Evolutionary conservation across 2,888 invertebrate genomes (phyloP).

Genomic region (Limnephilus lunatus): DNA sequence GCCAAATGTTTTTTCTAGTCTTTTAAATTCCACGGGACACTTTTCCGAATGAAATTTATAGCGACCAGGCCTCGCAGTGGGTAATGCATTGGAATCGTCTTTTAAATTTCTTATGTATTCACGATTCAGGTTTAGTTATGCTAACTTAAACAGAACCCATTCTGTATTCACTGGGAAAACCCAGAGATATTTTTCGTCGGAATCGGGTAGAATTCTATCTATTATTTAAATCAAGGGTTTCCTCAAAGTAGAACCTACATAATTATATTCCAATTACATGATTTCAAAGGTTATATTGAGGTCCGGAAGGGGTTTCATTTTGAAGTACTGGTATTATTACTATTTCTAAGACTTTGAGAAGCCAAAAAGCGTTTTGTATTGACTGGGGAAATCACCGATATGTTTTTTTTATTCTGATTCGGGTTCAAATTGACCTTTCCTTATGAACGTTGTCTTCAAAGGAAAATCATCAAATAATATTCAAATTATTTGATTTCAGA

Average conservation of each 20-base stretch:
- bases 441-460: neutral
- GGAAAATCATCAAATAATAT: neutral
- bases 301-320: neutral
- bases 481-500: neutral
- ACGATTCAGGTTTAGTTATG: conserved; percentile 7
- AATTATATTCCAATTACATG: neutral
- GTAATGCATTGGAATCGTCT: conserved; percentile 37
- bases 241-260: neutral
- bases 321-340: neutral
- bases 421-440: neutral
- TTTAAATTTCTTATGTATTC: conserved; percentile 14
- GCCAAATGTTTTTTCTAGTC: neutral
- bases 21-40: conserved; percentile 28
- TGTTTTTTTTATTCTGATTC: neutral
- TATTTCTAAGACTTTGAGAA: neutral
- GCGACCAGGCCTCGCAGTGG: conserved; percentile 5
- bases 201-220: neutral
- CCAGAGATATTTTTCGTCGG: neutral
- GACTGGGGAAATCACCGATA: neutral
- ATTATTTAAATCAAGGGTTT: neutral
- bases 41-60: conserved; percentile 31
- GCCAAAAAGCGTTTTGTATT: neutral
- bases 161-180: neutral
- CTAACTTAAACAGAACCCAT: conserved; percentile 12
- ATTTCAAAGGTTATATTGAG: neutral